phyloP scores from a whole-genome alignment of 2,888 invertebrate species.

The Ormyrus thymus region DNA sequence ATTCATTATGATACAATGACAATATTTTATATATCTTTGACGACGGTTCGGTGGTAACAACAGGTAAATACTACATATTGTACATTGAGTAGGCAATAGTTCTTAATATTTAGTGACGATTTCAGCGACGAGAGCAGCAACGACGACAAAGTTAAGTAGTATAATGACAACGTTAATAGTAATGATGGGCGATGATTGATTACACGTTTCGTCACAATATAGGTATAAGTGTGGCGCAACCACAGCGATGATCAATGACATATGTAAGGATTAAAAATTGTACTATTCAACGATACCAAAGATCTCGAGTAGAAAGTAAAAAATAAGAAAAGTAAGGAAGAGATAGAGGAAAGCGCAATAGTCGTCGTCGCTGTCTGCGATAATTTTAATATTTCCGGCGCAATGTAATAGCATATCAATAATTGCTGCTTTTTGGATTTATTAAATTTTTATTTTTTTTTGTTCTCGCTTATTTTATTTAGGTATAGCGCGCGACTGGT shows the following conservation, averaged over 20 bases:
- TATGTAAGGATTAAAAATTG: slow-evolving; percentile 26
- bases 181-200: slow-evolving; percentile 22
- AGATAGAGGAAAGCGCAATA: background rate
- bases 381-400: slow-evolving; percentile 56
- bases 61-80: slow-evolving; percentile 76
- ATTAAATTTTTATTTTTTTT: slow-evolving; percentile 46
- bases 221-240: slow-evolving; percentile 50
- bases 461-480: slow-evolving; percentile 58
- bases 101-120: slow-evolving; percentile 69
- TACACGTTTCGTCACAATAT: slow-evolving; percentile 9
- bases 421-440: slow-evolving; percentile 61
- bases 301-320: background rate
- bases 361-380: slow-evolving; percentile 59
- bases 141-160: slow-evolving; percentile 51
- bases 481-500: slow-evolving; percentile 61
- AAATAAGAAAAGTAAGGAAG: slow-evolving; percentile 3
- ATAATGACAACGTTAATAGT: slow-evolving; percentile 52
- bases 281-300: slow-evolving; percentile 44
- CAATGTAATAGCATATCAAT: slow-evolving; percentile 60
- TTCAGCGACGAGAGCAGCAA: slow-evolving; percentile 59
- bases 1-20: slow-evolving; percentile 71
- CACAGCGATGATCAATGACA: slow-evolving; percentile 54
- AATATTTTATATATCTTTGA: slow-evolving; percentile 75
- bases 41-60: slow-evolving; percentile 75
- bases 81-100: slow-evolving; percentile 75